A percentile compares a stretch with the other conserved stretches of the same genome.
phyloP scores from a whole-genome alignment of 2,797 vertebrate genomes.

The Crax fasciolata region DNA sequence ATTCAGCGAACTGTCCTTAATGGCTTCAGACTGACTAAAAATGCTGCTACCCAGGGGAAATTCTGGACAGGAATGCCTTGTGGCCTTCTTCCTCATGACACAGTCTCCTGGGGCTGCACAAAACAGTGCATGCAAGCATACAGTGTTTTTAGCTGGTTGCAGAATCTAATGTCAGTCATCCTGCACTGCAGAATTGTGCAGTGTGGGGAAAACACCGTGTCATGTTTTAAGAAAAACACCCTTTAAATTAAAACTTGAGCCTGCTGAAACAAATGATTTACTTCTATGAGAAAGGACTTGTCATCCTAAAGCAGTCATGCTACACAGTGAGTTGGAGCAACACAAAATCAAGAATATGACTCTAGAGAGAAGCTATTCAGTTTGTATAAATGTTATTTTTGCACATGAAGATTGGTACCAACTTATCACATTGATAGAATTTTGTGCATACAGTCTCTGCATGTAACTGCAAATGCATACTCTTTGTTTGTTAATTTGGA shows the following conservation, averaged over 20 bases:
- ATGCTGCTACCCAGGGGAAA: neutral
- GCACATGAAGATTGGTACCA: neutral
- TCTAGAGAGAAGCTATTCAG: neutral
- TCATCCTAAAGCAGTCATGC: neutral
- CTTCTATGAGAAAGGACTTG: neutral
- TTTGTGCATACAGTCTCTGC: neutral
- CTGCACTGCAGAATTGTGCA: neutral
- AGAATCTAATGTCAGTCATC: neutral
- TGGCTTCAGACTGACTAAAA: neutral
- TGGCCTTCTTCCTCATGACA: neutral
- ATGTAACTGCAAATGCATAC: neutral
- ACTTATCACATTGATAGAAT: neutral
- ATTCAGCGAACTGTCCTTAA: neutral
- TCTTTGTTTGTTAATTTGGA: neutral
- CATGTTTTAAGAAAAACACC: neutral
- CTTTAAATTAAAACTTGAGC: neutral
- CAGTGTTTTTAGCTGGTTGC: neutral
- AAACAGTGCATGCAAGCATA: fast-evolving
- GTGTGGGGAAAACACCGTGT: neutral
- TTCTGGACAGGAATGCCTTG: neutral
- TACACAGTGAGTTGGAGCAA: neutral
- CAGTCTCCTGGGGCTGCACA: neutral
- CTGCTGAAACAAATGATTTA: neutral
- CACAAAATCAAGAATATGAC: neutral
- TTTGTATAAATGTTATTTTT: neutral